Percentiles rank a stretch among this genome's conserved stretches.
Evolutionary conservation across 2,888 invertebrate genomes (phyloP).

Genomic region (Scaptomyza tumidula): DNA sequence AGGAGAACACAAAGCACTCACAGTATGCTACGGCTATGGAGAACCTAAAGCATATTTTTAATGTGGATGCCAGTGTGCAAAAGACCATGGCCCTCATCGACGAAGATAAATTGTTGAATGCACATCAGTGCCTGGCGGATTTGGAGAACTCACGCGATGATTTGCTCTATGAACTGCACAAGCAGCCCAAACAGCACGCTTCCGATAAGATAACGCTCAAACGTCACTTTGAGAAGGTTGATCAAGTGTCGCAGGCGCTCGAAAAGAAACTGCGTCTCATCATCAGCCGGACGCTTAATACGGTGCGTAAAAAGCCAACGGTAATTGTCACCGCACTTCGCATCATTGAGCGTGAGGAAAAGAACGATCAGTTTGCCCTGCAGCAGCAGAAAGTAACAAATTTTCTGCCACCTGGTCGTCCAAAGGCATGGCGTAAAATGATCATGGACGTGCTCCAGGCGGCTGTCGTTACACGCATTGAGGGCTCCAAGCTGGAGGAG

Average conservation of each 20-base stretch:
- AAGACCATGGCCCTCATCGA: slow-evolving; percentile 97
- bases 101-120: slow-evolving; percentile 96
- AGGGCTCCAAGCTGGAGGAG: slow-evolving; percentile 97
- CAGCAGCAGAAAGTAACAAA: slow-evolving; percentile 88
- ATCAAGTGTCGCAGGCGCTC: slow-evolving; percentile 93
- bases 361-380: slow-evolving; percentile 94
- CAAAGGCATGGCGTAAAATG: slow-evolving; percentile 95
- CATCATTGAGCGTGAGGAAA: slow-evolving; percentile 98
- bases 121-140: slow-evolving; percentile 97
- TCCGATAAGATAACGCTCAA: slow-evolving; percentile 95
- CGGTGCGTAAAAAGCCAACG: slow-evolving; percentile 96
- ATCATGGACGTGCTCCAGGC: slow-evolving; percentile 92
- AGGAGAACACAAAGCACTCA: slow-evolving; percentile 97
- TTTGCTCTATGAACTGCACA: slow-evolving; percentile 95
- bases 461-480: slow-evolving; percentile 93
- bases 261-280: slow-evolving; percentile 97
- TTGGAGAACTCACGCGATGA: slow-evolving; percentile 98
- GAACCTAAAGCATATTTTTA: slow-evolving; percentile 98
- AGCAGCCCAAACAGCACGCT: slow-evolving; percentile 94
- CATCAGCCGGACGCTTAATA: slow-evolving; percentile 94
- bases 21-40: slow-evolving; percentile 99
- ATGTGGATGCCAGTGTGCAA: slow-evolving; percentile 97
- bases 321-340: slow-evolving; percentile 97
- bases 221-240: slow-evolving; percentile 98
- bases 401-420: slow-evolving; percentile 97